Conservation (phyloP, 30 jellyfish, hydroid and myxozoan genomes). For the Cassiopea andromeda region DNA sequence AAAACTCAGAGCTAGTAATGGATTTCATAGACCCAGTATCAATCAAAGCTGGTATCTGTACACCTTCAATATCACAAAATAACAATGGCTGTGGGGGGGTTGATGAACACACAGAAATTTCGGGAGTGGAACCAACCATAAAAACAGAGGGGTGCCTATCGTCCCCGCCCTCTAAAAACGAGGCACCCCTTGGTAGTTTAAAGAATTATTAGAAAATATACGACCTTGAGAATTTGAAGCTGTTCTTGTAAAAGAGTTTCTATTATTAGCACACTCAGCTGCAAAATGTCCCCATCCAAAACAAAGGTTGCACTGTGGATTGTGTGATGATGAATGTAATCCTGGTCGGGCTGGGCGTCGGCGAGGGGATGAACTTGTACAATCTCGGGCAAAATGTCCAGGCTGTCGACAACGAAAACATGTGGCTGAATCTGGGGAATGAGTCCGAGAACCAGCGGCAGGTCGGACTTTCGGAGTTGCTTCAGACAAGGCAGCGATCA, state of each 20-base stretch:
- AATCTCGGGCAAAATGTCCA: slow-evolving; percentile 1
- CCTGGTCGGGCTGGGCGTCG: neutral
- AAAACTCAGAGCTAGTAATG: neutral
- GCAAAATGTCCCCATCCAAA: slow-evolving; percentile 15
- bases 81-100: neutral
- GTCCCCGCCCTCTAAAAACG: slow-evolving; percentile 20
- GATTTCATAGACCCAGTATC: neutral
- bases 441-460: neutral
- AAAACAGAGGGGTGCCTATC: slow-evolving; percentile 16
- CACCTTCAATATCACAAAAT: neutral
- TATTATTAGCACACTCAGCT: slow-evolving; percentile 22
- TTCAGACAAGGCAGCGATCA: slow-evolving; percentile 16
- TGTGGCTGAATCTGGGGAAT: neutral
- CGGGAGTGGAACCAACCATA: slow-evolving; percentile 24
- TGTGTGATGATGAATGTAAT: neutral
- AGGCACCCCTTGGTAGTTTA: slow-evolving; percentile 39
- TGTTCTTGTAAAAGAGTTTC: slow-evolving; percentile 2
- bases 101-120: neutral
- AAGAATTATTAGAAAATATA: neutral
- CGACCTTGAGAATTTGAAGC: slow-evolving; percentile 7
- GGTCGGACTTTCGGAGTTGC: neutral
- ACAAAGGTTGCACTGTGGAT: slow-evolving; percentile 6
- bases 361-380: slow-evolving; percentile 8
- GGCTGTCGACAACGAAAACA: neutral
- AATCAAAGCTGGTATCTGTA: neutral